Base-by-base conservation (phyloP, 1,140 invertebrate genomes). In the Aphaenogaster rudis region DNA sequence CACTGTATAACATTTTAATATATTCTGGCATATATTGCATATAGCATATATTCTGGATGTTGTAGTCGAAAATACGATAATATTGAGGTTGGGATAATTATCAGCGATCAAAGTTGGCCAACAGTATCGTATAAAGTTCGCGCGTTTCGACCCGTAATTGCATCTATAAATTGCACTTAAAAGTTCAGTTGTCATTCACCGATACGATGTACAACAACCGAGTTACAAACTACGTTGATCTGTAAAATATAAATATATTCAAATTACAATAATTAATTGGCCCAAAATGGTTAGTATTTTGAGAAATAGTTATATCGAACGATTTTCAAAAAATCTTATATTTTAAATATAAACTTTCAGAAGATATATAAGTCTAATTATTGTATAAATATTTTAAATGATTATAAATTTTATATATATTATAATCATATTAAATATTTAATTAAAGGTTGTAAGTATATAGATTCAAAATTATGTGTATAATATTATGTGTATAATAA, bases 41-140 rank as follows among this genome's bases (percentile, higher is more conserved):
- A 50, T 2, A 11, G 5, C 13, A 3, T 63, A 63, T 13, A 63
- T 63, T 63, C 57, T 33, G 13, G 28, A 63, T 63, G 33, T 63
- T 63, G 28, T 63, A 63, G 28, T 63, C 59, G 59, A 63, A 63
- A 63, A 63, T 36, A 63, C 59, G 59, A 63, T 63, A 63, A 63
- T 63, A 4, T 33, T 33, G 59, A 63, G 28, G 59, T 63, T 8
- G 59, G 28, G 33, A 33, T 63, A 33, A 63, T 63, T 63, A 63
- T 63, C 48, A 50, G 11, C 59, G 59, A 63, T 63, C 59, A 63
- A 33, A 63, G 59, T 63, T 63, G 59, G 59, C 28, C 13, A 63
- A 63, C 59, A 15, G 28, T 63, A 63, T 63, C 59, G 59, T 15
- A 28, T 59, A 63, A 63, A 63, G 59, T 63, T 63, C 11, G 59